Conservation (phyloP, 1,140 invertebrate genomes). For the Ostrea edulis region DNA sequence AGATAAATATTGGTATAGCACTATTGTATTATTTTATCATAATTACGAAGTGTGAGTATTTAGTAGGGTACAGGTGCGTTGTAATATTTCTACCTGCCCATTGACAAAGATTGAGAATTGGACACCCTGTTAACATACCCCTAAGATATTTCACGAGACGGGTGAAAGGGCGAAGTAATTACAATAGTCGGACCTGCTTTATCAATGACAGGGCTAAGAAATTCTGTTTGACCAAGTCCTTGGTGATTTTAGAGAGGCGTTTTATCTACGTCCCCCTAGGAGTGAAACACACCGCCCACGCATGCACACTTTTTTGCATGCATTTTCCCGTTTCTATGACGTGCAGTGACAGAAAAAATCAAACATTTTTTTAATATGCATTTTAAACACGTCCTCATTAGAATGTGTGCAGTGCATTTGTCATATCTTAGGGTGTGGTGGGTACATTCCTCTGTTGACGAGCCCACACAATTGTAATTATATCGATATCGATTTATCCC, state of each 20-base stretch:
- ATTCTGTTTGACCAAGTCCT: not conserved
- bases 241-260: not conserved
- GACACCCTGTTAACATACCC: slow-evolving; percentile 20
- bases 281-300: not conserved
- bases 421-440: slow-evolving; percentile 24
- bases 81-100: not conserved
- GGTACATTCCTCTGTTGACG: slow-evolving; percentile 10
- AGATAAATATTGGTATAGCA: no score
- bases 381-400: not conserved
- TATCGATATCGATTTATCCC: slow-evolving; percentile 15
- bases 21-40: no score
- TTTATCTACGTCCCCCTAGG: not conserved
- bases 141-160: slow-evolving; percentile 1
- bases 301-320: not conserved
- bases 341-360: not conserved
- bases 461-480: slow-evolving; percentile 19
- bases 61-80: no score
- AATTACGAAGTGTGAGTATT: no score
- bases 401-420: not conserved
- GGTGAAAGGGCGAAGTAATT: not conserved
- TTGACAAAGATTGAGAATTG: not conserved
- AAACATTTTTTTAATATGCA: slow-evolving; percentile 4
- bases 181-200: not conserved
- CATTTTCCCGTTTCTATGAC: not conserved
- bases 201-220: slow-evolving; percentile 12